These are phyloP conservation scores for Ceratina japonica DNA, from an alignment of 1,140 invertebrate species.

Conservation along the genomic window DNA sequence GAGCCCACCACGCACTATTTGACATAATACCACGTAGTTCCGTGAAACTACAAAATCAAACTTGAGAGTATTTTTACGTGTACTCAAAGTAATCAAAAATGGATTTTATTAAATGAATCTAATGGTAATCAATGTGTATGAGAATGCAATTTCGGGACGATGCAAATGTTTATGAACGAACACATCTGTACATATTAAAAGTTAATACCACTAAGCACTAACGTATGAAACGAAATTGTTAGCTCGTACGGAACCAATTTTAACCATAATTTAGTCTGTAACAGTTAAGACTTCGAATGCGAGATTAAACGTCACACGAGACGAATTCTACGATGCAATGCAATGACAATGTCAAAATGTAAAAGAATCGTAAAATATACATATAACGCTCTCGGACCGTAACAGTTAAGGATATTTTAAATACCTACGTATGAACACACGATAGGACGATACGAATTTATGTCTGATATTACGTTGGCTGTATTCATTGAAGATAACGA, in stretches of 20 bases:
- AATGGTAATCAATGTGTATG: not conserved
- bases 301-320: not conserved
- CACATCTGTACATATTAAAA: conserved; percentile 46
- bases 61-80: not conserved
- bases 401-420: conserved; percentile 64
- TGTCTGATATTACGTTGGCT: conserved; percentile 36
- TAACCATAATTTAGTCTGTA: conserved; percentile 29
- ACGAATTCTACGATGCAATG: conserved; percentile 49
- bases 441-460: conserved; percentile 41
- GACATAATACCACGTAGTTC: not conserved
- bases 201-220: conserved; percentile 2
- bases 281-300: conserved; percentile 8
- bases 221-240: conserved; percentile 42
- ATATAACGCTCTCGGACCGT: conserved; percentile 32
- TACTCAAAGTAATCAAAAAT: not conserved
- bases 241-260: conserved; percentile 51
- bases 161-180: conserved; percentile 12
- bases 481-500: conserved; percentile 50
- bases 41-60: not conserved
- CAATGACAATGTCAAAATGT: conserved; percentile 48
- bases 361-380: not conserved
- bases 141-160: not conserved
- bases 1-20: conserved; percentile 51
- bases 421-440: conserved; percentile 54
- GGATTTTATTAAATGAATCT: not conserved